These are phyloP conservation scores for Drosophila orosa DNA, from an alignment of 1,140 invertebrate genomes.

Conservation along the genomic window DNA sequence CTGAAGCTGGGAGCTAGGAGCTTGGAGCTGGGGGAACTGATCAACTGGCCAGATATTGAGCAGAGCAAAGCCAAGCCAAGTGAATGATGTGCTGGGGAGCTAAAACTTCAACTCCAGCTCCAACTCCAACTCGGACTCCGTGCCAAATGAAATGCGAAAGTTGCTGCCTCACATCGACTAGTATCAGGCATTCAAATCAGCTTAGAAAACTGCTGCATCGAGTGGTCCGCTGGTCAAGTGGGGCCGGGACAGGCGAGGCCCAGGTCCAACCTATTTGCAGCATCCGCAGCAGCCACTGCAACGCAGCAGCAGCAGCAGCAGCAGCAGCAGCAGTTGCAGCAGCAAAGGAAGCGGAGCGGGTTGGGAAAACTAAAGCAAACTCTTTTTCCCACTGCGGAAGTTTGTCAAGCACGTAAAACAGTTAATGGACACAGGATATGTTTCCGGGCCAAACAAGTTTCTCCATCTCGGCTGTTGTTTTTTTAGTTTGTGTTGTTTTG, in stretches of 20 bases:
- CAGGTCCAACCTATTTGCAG: slow-evolving; percentile 66
- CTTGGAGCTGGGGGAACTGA: slow-evolving; percentile 44
- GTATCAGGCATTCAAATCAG: slow-evolving; percentile 82
- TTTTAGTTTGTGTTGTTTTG: slow-evolving; percentile 2
- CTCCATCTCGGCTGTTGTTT: slow-evolving; percentile 10
- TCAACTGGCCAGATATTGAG: slow-evolving; percentile 73
- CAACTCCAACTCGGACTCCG: background rate
- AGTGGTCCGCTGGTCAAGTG: slow-evolving; percentile 31
- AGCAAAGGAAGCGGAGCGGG: slow-evolving; percentile 47
- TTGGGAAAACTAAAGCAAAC: slow-evolving; percentile 44
- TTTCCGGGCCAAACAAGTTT: slow-evolving; percentile 73
- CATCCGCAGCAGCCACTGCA: slow-evolving; percentile 56
- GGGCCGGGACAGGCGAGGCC: slow-evolving; percentile 29
- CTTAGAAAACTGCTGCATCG: slow-evolving; percentile 66
- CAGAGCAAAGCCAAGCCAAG: slow-evolving; percentile 23
- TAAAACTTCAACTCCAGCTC: background rate
- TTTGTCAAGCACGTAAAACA: slow-evolving; percentile 77
- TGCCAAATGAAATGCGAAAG: slow-evolving; percentile 77
- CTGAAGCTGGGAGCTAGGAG: slow-evolving; percentile 8
- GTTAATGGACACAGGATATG: slow-evolving; percentile 82
- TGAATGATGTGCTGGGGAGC: slow-evolving; percentile 62
- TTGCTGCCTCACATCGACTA: slow-evolving; percentile 53
- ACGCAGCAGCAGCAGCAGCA: slow-evolving; percentile 13
- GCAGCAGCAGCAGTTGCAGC: slow-evolving; percentile 16
- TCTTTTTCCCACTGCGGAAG: slow-evolving; percentile 58